These are phyloP conservation scores for Augiades crinisus DNA, from an alignment of 2,888 invertebrate genomes.

Conservation along the genomic window DNA sequence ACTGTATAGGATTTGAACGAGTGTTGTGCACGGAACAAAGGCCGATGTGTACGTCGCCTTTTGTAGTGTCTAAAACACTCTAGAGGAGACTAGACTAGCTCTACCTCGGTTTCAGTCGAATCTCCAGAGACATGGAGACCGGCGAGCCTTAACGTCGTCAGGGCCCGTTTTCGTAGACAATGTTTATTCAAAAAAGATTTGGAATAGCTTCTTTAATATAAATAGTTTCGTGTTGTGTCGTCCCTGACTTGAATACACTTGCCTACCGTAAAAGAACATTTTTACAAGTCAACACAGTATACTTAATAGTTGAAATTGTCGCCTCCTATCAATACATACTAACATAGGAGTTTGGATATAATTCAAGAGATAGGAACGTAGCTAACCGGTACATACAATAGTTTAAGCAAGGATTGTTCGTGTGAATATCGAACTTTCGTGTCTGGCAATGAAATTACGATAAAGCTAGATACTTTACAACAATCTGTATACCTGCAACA, in stretches of 20 bases:
- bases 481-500: too few relatives aligned
- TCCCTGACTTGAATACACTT: slow-evolving; percentile 42
- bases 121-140: slow-evolving; percentile 9
- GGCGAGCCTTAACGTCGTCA: neutral
- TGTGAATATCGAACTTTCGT: too few relatives aligned
- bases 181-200: slow-evolving; percentile 20
- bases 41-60: slow-evolving; percentile 4
- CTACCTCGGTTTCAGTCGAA: slow-evolving; percentile 1
- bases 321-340: neutral
- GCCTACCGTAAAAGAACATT: slow-evolving; percentile 16
- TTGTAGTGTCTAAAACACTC: slow-evolving; percentile 11
- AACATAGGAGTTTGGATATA: too few relatives aligned
- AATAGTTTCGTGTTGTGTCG: slow-evolving; percentile 70
- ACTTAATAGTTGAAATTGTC: neutral
- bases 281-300: slow-evolving; percentile 23
- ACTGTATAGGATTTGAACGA: slow-evolving; percentile 25
- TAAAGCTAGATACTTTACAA: too few relatives aligned
- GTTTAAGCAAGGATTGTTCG: too few relatives aligned
- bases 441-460: too few relatives aligned
- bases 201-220: slow-evolving; percentile 29
- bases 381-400: too few relatives aligned
- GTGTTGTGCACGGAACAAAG: slow-evolving; percentile 14
- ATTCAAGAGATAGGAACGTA: too few relatives aligned
- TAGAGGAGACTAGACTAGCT: slow-evolving; percentile 8
- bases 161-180: neutral